Evolutionary conservation across 1,140 invertebrate genomes (phyloP).

Genomic region (Phocides pigmalion): DNA sequence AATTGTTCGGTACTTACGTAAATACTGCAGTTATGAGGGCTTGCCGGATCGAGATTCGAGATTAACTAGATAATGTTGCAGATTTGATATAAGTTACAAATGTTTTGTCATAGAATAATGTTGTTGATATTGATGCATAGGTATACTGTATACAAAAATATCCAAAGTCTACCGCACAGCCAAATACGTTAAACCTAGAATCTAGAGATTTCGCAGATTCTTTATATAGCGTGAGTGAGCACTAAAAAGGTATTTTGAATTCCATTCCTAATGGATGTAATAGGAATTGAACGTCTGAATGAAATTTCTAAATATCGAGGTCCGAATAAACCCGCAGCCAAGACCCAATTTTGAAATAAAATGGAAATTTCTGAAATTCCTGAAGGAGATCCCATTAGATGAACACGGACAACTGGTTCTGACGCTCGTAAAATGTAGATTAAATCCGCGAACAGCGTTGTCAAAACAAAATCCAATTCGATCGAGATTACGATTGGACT

Average conservation of each 20-base stretch:
- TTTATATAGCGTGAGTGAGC: no score
- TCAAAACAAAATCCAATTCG: constrained; percentile 22
- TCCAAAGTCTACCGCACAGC: not conserved
- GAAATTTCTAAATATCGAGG: no score
- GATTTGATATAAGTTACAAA: not conserved
- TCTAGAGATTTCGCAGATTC: no score
- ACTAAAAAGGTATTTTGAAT: no score
- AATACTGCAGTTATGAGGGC: constrained; percentile 6
- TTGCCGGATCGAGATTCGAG: not conserved
- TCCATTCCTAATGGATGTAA: no score
- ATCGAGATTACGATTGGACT: constrained; percentile 28
- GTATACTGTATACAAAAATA: no score
- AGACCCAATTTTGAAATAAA: no score
- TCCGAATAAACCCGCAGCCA: no score
- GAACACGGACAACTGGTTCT: not conserved
- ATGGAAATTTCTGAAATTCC: not conserved
- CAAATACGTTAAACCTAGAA: no score
- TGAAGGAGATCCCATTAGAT: not conserved
- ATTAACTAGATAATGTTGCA: not conserved
- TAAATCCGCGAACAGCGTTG: constrained; percentile 6
- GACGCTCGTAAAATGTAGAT: constrained; percentile 15
- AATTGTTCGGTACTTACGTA: constrained; percentile 14
- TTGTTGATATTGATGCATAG: no score
- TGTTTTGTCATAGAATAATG: no score
- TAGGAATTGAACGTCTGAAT: no score